Percentiles rank a stretch among this genome's conserved stretches.
phyloP scores from a whole-genome alignment of 2,113 vertebrate species.

The Periophthalmodon schlosseri region DNA sequence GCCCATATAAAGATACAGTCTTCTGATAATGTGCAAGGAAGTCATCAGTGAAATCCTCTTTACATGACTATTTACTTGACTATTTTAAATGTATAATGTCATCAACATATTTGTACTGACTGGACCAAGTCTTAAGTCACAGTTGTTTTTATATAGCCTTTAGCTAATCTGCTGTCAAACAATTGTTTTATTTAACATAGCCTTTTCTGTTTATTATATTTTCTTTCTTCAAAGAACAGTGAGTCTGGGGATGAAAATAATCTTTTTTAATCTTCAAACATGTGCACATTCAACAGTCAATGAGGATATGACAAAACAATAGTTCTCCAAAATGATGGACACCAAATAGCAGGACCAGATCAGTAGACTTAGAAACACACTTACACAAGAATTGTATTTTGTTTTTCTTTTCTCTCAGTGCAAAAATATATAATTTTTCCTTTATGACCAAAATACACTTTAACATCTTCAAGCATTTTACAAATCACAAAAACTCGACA shows the following conservation, averaged over 20 bases:
- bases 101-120: too few species aligned
- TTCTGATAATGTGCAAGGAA: background rate
- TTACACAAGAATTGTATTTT: background rate
- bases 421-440: background rate
- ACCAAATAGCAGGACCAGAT: background rate
- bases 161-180: background rate
- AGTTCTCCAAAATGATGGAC: background rate
- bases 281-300: background rate
- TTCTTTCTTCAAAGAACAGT: background rate
- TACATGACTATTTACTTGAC: background rate
- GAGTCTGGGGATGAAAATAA: background rate
- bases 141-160: background rate
- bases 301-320: background rate
- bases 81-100: too few species aligned
- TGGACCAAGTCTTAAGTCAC: too few species aligned
- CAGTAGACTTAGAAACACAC: background rate
- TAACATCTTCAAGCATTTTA: background rate
- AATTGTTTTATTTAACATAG: background rate
- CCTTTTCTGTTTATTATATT: background rate
- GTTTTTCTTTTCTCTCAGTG: background rate
- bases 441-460: background rate
- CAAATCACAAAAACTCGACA: background rate
- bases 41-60: too few species aligned
- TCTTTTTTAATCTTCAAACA: background rate
- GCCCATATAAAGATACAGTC: background rate